Base-by-base conservation (phyloP, 2,888 invertebrate genomes). In the Dexiosoma caninum region DNA sequence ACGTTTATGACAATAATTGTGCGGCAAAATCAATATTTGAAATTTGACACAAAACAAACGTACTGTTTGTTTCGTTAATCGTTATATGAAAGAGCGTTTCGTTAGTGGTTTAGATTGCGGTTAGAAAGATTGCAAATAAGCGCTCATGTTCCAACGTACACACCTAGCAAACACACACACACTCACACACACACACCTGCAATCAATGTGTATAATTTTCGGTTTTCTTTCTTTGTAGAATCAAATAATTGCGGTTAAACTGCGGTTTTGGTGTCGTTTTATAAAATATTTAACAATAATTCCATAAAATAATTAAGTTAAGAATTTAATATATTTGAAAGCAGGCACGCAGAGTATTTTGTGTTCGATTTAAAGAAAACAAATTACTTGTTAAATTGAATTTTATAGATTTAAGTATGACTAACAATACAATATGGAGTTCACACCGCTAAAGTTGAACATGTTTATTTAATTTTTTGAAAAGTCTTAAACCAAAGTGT, bases 1-100 rank as follows among this genome's bases (percentile, higher is more conserved):
- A 32, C 3, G 8, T 42, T 55, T 12, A 27, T 59, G 55, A 4
- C 27, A 49, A 70, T 49, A 10, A 71, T 30, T 51, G 6, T 14
- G 10, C 19, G 30, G 30, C 19, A 30, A 60, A 51, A 60, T 71
- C 49, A 71, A 60, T 60, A 71, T 60, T 60, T 71, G n/a, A 10
- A 19, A 27, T 40, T 32, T n/a, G 10, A 32, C 14, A 14, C 21
- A 14, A 23, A 27, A 44, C 10, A 44, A 42, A 42, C 5, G n/a
- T 9, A 40, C 35, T 3, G 23, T 9, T 49, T 27, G n/a, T 49
- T n/a, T n/a, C n/a, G n/a, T n/a, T n/a, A 30, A 49, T 44, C n/a
- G 9, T 30, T n/a, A 30, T 32, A 30, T 30, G 4, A 51, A 51
- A 19, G 59, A 49, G 12, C 23, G 14, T 60, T 60, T 49, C 7